Evolutionary conservation across 1,140 invertebrate genomes (phyloP).

Genomic region (Vanessa atalanta): DNA sequence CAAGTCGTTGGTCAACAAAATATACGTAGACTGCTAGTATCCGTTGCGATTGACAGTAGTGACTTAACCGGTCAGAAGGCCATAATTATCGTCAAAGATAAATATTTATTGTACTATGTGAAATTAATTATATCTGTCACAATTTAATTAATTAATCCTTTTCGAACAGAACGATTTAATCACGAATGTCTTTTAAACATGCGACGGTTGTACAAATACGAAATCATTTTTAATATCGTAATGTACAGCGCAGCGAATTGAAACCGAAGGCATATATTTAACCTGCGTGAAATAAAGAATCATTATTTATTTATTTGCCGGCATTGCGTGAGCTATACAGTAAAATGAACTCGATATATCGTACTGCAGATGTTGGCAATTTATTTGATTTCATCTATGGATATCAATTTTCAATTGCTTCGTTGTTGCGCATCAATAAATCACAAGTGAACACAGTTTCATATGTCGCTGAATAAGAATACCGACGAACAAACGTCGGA

Average conservation of each 20-base stretch:
- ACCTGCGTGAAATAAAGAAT: background rate
- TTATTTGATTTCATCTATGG: constrained; percentile 11
- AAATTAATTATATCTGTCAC: too few relatives aligned
- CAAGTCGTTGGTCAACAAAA: too few relatives aligned
- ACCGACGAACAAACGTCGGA: background rate
- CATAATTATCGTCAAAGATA: too few relatives aligned
- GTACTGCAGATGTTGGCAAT: constrained; percentile 4
- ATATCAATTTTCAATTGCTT: constrained; percentile 12
- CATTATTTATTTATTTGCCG: background rate
- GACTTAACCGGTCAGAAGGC: too few relatives aligned
- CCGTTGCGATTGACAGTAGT: too few relatives aligned
- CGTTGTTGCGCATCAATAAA: constrained; percentile 5
- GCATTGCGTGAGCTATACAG: background rate
- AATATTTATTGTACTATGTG: too few relatives aligned
- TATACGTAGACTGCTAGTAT: too few relatives aligned
- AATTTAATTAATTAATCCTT: too few relatives aligned
- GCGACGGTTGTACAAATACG: background rate
- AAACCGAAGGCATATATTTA: background rate
- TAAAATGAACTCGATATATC: background rate
- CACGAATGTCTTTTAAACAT: background rate
- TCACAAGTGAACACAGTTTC: background rate
- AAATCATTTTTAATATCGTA: constrained; percentile 7
- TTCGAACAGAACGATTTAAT: background rate
- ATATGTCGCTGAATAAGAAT: constrained; percentile 19
- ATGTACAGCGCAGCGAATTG: background rate